Evolutionary conservation across 1,140 invertebrate genomes (phyloP), one percentile per base, ranked within the genome.

Genomic region (Brachionus rotundiformis): DNA sequence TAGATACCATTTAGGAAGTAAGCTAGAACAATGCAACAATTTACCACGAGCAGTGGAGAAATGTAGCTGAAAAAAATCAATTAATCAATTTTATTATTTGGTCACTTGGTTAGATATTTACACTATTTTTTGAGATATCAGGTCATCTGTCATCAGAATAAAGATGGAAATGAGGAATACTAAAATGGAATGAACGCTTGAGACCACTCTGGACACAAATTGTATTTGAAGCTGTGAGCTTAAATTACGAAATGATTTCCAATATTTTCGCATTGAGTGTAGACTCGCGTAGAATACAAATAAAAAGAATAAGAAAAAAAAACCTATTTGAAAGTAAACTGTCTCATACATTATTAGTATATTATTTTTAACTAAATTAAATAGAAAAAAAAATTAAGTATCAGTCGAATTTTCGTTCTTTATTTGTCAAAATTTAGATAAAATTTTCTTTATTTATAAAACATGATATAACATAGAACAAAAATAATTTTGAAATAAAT

Each of bases 331-430:
- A 4, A 16, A 54, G 19, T 7, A 54, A 19, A 54, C 23, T 54
- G 1, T 19, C 5, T 19, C n/a, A 54, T 19, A 19, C 47, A 54
- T 54, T 54, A n/a, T n/a, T n/a, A n/a, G n/a, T n/a, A n/a, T n/a
- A n/a, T n/a, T n/a, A n/a, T 23, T 54, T 16, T 25, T 0, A 19
- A 19, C 47, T 54, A 54, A 5, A 16, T 19, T n/a, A n/a, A n/a
- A n/a, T n/a, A n/a, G n/a, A n/a, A n/a, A n/a, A n/a, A n/a, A n/a
- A n/a, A n/a, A n/a, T n/a, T n/a, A n/a, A n/a, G n/a, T n/a, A n/a
- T 54, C 47, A 54, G n/a, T 54, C 23, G 47, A 54, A 54, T 54
- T 54, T 54, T 54, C 47, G 47, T 54, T 19, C 16, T 54, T 49
- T 54, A 4, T 49, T 49, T 49, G 13, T 23, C 13, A 49, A 49